Evolutionary conservation across 2,888 invertebrate species (phyloP).

Genomic region (Caenorhabditis plicata): DNA sequence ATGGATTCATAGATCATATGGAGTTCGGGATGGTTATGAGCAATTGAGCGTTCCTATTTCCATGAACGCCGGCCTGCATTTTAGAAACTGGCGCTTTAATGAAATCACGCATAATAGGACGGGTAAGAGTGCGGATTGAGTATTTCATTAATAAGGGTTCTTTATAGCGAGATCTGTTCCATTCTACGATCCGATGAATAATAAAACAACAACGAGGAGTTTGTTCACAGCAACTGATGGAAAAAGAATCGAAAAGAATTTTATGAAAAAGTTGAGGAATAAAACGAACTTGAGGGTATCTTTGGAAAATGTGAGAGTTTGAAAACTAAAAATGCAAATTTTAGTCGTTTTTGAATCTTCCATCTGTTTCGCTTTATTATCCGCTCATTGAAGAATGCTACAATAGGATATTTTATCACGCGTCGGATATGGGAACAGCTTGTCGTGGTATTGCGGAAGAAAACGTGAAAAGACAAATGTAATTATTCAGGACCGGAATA

Average conservation of each 20-base stretch:
- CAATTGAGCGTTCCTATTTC: conserved; percentile 34
- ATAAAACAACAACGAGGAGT: conserved; percentile 9
- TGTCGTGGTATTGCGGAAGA: background rate
- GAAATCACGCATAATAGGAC: conserved; percentile 4
- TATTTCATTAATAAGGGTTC: background rate
- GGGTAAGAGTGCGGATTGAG: conserved; percentile 1
- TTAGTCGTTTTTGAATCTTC: conserved; percentile 40
- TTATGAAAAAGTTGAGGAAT: conserved; percentile 20
- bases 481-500: conserved; percentile 39
- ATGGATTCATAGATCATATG: conserved; percentile 57
- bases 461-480: background rate
- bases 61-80: conserved; percentile 34
- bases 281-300: background rate
- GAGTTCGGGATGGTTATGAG: conserved; percentile 23
- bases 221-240: conserved; percentile 23
- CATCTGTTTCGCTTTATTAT: conserved; percentile 50
- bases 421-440: conserved; percentile 26
- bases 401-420: conserved; percentile 57
- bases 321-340: background rate
- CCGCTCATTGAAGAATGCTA: conserved; percentile 59
- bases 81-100: conserved; percentile 37
- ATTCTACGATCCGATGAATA: conserved; percentile 13
- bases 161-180: conserved; percentile 5
- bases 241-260: conserved; percentile 23
- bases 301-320: background rate